Evolutionary conservation across 1,140 invertebrate genomes (phyloP), one percentile per base, ranked within the genome.

Genomic region (Hyles euphorbiae): DNA sequence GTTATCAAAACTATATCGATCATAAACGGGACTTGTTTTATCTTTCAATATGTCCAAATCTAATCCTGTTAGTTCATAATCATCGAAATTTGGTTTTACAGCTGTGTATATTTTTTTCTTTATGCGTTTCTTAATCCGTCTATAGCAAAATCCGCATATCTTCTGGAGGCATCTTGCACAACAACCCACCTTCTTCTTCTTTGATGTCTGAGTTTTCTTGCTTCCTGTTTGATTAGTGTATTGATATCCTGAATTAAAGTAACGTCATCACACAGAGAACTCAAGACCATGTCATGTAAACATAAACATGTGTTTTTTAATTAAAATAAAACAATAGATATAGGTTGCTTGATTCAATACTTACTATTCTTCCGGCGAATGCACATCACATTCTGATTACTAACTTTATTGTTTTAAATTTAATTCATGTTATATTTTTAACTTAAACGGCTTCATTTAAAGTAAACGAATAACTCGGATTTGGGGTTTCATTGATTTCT

Each of bases 51-150:
- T 56, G 3, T 54, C 68, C 48, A 72, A 50, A 58, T 72, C 64
- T 32, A 67, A 45, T 9, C 67, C 72, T 49, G 50, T 59, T 34
- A 73, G 9, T 45, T 72, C 64, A 47, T 61, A 70, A 5, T 76
- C 68, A 11, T 59, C 56, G 33, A 72, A 49, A 11, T 59, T 51
- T 12, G 66, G 63, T 34, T 65, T 36, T 40, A 59, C 50, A 11
- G 54, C 51, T 53, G 67, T 68, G 56, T 72, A 70, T 40, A 72
- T 50, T 32, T 56, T 54, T 47, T 63, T 69, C 46, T 68, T 71
- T 22, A 71, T 34, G 48, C 67, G 68, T 52, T 68, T 58, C 58
- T 67, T 63, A 8, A 67, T 46, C 60, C 54, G 63, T 59, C 64
- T 68, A 12, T 50, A 75, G 12, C 66, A 51, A 57, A 61, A 68